Base-by-base conservation (phyloP, 35 echinoderm and acorn worm genomes). In the Apostichopus japonicus region DNA sequence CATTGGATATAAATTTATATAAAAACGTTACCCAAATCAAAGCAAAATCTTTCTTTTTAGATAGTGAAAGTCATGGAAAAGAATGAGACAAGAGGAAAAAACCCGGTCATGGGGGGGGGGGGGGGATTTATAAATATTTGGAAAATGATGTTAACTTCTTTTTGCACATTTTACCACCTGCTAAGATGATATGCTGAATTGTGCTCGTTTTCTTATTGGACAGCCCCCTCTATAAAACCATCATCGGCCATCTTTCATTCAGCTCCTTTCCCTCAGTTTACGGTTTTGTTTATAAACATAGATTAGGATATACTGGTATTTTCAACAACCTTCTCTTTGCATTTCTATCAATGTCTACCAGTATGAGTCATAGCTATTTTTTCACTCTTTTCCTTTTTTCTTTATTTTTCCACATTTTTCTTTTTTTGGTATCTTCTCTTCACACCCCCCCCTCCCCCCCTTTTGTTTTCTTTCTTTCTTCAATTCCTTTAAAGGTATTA, bases 271-370 rank as follows among this genome's bases (percentile, higher is more conserved):
- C 71, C 33, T 44, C n/a, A 21, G 16, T 75, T 19, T 75, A 75
- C 71, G 22, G n/a, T 19, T 75, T 75, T 75, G 71, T 75, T 75
- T 75, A 75, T 75, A 75, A 75, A 75, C 22, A 75, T 19, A 75
- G 71, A 75, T 75, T 75, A 75, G 21, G 17, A 75, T 19, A 75
- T 75, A 75, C 17, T 23, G 57, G 7, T 61, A 10, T 61, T 13
- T 5, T 61, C 57, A 8, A 57, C 57, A 61, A 61, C 7, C 57
- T 61, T 61, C 13, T 61, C 57, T 61, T 61, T 61, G 33, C 57
- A 61, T 61, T 61, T 61, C 57, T 61, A 61, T 61, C 57, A 61
- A 61, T 61, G 13, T 61, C 57, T 61, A 61, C 57, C 57, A 61
- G 57, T 61, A 61, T 61, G 57, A 61, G 57, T 61, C 57, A 61